These are phyloP conservation scores for Maniola hyperantus DNA, from an alignment of 2,888 invertebrate genomes.

Conservation along the genomic window DNA sequence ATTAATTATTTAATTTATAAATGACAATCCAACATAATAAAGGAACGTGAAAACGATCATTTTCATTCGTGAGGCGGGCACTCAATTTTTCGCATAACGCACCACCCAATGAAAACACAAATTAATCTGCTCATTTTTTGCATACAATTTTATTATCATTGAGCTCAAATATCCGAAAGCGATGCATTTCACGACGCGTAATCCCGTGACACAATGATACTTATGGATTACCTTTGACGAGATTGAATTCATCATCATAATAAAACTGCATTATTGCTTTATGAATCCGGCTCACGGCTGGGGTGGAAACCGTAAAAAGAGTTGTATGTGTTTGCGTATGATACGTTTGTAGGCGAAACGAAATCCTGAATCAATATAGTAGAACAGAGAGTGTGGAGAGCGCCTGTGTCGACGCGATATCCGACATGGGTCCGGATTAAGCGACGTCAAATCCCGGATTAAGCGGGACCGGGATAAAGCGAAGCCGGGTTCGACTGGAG, in stretches of 20 bases:
- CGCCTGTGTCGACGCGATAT: constrained; percentile 84
- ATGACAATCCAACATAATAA: constrained; percentile 65
- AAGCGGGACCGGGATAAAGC: constrained; percentile 76
- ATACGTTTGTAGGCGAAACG: constrained; percentile 47
- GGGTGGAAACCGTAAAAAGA: constrained; percentile 54
- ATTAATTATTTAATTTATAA: constrained; percentile 48
- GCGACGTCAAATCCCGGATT: constrained; percentile 83
- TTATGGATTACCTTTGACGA: constrained; percentile 73
- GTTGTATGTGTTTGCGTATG: constrained; percentile 43
- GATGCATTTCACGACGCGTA: constrained; percentile 66
- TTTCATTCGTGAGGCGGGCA: constrained; percentile 73
- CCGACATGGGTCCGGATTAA: constrained; percentile 86
- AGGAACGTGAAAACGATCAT: constrained; percentile 71
- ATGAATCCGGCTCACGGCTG: constrained; percentile 19
- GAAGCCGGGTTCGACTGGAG: constrained; percentile 70
- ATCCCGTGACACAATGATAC: constrained; percentile 72
- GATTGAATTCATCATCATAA: constrained; percentile 67
- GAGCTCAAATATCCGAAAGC: constrained; percentile 72
- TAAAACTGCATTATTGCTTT: constrained; percentile 54
- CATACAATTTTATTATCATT: constrained; percentile 79
- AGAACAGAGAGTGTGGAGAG: constrained; percentile 65
- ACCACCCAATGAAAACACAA: constrained; percentile 78
- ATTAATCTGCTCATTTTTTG: constrained; percentile 83
- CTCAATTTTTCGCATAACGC: constrained; percentile 81
- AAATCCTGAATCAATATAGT: constrained; percentile 74